Base-by-base conservation (phyloP, 1,140 invertebrate genomes). In the Drosophila nigromelanica region DNA sequence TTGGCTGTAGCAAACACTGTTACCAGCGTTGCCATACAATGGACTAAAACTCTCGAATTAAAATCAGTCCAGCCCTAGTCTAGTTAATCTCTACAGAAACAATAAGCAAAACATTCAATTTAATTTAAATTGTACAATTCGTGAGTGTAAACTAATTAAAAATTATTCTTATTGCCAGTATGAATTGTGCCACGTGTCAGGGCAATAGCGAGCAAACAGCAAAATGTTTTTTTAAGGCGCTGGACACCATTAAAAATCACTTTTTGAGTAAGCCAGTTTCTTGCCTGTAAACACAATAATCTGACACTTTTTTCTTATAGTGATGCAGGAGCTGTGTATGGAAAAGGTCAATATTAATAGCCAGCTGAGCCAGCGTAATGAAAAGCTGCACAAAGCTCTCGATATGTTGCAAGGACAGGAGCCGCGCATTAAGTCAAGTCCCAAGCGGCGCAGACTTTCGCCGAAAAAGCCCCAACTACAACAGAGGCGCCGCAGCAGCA, bases 381-480 rank as follows among this genome's bases (percentile, higher is more conserved):
- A 82, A 1, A 86, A 86, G 33, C 52, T 86, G 2, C 62, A 82
- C 50, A 70, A 24, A 7, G 79, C 82, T 0, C 24, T 86, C 3
- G 67, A 78, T 0, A 11, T 76, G 51, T 14, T 87, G 1, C 68
- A 78, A 10, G 59, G 68, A 8, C 56, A 67, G 11, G 43, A 64
- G 1, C 50, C 12, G 5, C 27, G 35, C 7, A 4, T n/a, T 21
- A 67, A 67, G 4, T 54, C 10, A 45, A 82, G 42, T 12, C 60
- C n/a, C 24, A 87, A 87, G 39, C 83, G 79, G 4, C 58, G 76
- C 10, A 78, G 58, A 58, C 10, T 70, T 1, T 87, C 83, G 3
- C 79, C 83, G 6, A 73, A 70, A 27, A 75, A 78, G 33, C 11
- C 54, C 5, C 56, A 70, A 33, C 18, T 10, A 1, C 37, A 56